A percentile compares a stretch with the other conserved stretches of the same genome.
These are phyloP conservation scores for Girardinus metallicus DNA, from an alignment of 2,797 vertebrate genomes.

Conservation along the genomic window DNA sequence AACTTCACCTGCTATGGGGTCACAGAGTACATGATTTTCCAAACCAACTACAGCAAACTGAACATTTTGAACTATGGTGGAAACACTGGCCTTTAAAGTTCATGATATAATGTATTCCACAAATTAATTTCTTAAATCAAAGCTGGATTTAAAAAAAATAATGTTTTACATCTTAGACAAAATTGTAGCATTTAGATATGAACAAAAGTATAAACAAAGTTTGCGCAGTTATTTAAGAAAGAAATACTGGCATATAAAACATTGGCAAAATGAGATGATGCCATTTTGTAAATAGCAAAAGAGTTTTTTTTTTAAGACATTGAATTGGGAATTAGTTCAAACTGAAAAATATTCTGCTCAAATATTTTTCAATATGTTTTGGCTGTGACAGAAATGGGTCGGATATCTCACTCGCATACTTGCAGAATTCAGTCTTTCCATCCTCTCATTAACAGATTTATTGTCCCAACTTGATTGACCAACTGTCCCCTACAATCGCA, in stretches of 20 bases:
- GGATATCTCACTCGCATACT: background rate
- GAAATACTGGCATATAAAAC: background rate
- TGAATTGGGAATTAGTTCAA: background rate
- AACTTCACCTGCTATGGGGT: background rate
- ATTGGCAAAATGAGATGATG: background rate
- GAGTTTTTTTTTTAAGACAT: background rate
- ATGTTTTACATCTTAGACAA: background rate
- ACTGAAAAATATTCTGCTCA: background rate
- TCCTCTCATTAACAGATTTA: background rate
- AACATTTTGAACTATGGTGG: background rate
- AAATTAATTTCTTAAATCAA: background rate
- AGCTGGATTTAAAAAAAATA: background rate
- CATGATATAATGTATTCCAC: background rate
- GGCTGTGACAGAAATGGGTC: background rate
- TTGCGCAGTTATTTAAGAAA: background rate
- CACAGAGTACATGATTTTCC: background rate
- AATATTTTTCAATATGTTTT: background rate
- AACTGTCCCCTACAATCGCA: background rate
- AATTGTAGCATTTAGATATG: background rate
- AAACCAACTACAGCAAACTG: background rate
- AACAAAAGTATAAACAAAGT: background rate
- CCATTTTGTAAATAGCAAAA: background rate
- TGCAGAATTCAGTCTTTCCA: background rate
- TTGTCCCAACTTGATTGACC: background rate
- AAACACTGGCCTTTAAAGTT: background rate